phyloP scores from a whole-genome alignment of 2,797 vertebrate species.

The Jordanella pulchra region DNA sequence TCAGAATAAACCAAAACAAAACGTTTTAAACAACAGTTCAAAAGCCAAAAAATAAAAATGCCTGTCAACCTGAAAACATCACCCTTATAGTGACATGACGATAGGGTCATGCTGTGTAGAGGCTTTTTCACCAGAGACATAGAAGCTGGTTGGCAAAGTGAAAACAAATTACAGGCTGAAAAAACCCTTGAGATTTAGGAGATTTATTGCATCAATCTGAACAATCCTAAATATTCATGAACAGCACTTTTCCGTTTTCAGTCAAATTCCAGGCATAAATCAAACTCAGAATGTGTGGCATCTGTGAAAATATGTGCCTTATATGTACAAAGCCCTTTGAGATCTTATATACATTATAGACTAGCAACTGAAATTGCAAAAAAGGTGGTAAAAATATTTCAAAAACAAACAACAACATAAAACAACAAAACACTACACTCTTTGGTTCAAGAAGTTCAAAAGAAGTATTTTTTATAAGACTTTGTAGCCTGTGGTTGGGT shows the following conservation, averaged over 20 bases:
- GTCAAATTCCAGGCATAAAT: neutral
- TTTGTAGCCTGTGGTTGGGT: conserved; percentile 21
- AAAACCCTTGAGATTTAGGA: neutral
- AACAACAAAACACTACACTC: neutral
- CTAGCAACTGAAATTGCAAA: neutral
- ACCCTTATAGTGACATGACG: neutral
- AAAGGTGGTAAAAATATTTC: neutral
- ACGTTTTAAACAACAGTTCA: neutral
- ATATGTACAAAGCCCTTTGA: neutral
- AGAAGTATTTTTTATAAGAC: neutral
- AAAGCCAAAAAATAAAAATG: neutral
- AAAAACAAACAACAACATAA: too few species aligned
- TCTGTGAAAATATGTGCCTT: neutral
- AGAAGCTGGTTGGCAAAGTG: neutral
- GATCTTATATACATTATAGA: neutral
- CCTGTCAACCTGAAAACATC: neutral
- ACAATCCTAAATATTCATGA: neutral
- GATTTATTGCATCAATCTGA: neutral
- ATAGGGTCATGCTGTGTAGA: too few species aligned
- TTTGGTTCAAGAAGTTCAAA: neutral
- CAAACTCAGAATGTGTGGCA: neutral
- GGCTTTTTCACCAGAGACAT: neutral
- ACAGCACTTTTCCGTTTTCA: neutral
- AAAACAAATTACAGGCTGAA: neutral
- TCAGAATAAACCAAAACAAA: too few species aligned